Evolutionary conservation across 2,113 vertebrate genomes (phyloP).

Genomic region (Phaetusa simplex): DNA sequence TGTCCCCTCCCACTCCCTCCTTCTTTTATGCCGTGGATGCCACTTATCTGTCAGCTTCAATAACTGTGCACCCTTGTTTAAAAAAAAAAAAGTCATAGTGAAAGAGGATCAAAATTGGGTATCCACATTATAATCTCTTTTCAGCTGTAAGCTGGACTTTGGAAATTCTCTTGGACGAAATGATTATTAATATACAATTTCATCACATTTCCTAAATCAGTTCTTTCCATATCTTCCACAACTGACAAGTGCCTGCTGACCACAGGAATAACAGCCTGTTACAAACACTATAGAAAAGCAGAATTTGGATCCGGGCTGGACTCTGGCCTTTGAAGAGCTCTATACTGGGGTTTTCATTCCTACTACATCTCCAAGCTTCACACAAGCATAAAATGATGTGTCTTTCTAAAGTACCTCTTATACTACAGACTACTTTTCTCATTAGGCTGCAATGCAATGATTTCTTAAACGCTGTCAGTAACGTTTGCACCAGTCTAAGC

Average conservation of each 20-base stretch:
- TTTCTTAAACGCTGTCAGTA: background rate
- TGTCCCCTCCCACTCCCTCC: background rate
- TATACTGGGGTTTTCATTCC: background rate
- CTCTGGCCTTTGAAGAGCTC: background rate
- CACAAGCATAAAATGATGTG: background rate
- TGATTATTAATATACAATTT: too few relatives aligned
- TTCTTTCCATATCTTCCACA: background rate
- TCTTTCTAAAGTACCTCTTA: background rate
- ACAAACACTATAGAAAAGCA: background rate
- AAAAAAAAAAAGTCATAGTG: background rate
- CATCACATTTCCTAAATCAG: background rate
- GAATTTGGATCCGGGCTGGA: background rate
- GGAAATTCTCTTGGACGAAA: background rate
- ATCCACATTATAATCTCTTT: background rate
- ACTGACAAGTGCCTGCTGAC: background rate
- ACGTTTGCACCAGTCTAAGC: background rate
- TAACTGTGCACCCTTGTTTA: rapidly evolving
- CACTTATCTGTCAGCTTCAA: background rate
- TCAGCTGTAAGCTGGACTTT: background rate
- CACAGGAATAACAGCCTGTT: background rate
- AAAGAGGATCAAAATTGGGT: background rate
- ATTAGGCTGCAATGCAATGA: background rate
- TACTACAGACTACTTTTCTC: background rate
- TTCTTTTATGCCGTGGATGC: rapidly evolving
- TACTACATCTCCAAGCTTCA: background rate